Evolutionary conservation across 2,888 invertebrate genomes (phyloP).

Genomic region (Strigamia crassipes): DNA sequence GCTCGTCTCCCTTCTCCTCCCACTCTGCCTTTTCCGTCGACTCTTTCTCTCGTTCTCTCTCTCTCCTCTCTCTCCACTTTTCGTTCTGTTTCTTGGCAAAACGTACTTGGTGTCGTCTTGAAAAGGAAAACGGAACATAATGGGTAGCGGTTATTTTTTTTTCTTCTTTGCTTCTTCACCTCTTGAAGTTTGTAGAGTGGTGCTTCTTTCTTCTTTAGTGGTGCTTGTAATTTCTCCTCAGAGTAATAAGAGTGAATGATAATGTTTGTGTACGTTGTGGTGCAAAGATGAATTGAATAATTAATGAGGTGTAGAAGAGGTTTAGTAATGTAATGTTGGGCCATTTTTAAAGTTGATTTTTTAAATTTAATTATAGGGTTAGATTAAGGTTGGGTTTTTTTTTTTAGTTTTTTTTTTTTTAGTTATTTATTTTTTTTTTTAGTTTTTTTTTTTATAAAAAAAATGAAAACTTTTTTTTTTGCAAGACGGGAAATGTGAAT

Average conservation of each 20-base stretch:
- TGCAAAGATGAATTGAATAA: slow-evolving; percentile 42
- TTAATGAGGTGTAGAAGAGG: slow-evolving; percentile 42
- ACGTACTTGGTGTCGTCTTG: slow-evolving; percentile 13
- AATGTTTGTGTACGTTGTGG: slow-evolving; percentile 38
- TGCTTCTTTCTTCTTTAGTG: slow-evolving; percentile 42
- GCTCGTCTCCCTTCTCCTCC: background rate
- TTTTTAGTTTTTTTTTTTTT: background rate
- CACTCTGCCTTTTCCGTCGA: background rate
- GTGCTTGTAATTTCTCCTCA: slow-evolving; percentile 38
- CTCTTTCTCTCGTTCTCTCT: background rate
- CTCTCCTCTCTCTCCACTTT: background rate
- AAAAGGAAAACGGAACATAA: slow-evolving; percentile 38
- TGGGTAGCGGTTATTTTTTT: slow-evolving; percentile 23
- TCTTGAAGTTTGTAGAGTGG: slow-evolving; percentile 29
- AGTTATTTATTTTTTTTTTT: too few species aligned
- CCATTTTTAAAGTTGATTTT: slow-evolving; percentile 11
- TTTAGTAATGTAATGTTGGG: slow-evolving; percentile 12
- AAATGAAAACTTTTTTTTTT: too few species aligned
- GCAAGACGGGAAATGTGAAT: too few species aligned
- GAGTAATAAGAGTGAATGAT: slow-evolving; percentile 42
- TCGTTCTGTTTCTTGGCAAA: slow-evolving; percentile 27
- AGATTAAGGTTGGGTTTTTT: background rate
- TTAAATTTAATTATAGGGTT: background rate
- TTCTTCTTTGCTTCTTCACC: slow-evolving; percentile 15
- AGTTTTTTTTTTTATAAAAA: background rate